Conservation (phyloP, 1,140 invertebrate species). For the Mizuhopecten yessoensis region DNA sequence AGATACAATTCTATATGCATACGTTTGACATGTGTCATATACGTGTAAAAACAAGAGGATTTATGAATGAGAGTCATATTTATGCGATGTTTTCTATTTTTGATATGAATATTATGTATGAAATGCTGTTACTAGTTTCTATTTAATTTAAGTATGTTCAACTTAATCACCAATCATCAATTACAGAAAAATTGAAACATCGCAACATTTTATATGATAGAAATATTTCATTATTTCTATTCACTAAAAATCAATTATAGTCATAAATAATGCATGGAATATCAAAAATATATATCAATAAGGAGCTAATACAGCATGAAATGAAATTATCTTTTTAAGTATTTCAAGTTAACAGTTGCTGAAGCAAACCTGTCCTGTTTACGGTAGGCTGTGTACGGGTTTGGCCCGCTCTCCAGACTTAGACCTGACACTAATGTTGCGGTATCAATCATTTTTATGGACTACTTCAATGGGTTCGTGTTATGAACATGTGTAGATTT, state of each 20-base stretch:
- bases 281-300: too few species aligned
- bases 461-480: constrained; percentile 18
- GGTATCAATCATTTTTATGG: constrained; percentile 39
- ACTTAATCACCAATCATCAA: neutral
- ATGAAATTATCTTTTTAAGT: neutral
- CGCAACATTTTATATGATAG: too few species aligned
- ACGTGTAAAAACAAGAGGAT: neutral
- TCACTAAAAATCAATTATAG: too few species aligned
- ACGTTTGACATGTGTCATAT: neutral
- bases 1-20: constrained; percentile 18
- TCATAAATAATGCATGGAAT: too few species aligned
- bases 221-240: too few species aligned
- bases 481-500: constrained; percentile 39
- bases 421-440: constrained; percentile 19
- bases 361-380: neutral
- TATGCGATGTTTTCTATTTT: constrained; percentile 22
- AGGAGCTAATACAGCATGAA: neutral
- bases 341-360: neutral
- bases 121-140: neutral
- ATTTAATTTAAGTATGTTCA: neutral
- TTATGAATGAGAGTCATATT: constrained; percentile 35
- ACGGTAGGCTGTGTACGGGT: neutral
- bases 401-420: constrained; percentile 14
- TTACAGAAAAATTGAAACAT: neutral
- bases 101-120: constrained; percentile 13